Conservation (phyloP, 2,797 vertebrate genomes). For the Toxotes lorentzi region DNA sequence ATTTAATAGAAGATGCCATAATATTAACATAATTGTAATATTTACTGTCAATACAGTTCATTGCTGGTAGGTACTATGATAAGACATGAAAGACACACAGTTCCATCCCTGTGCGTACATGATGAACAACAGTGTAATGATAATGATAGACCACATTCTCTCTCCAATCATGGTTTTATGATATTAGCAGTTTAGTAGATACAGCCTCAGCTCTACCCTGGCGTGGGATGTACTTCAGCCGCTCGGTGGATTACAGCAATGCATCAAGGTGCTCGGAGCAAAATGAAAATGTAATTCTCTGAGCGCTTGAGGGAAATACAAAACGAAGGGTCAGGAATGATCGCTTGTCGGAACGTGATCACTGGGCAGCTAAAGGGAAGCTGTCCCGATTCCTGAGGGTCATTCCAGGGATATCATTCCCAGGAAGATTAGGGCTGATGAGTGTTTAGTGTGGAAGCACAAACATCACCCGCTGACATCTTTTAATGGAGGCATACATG, state of each 20-base stretch:
- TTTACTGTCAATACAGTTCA: conserved; percentile 10
- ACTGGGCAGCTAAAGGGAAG: conserved; percentile 50
- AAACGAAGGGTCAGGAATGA: conserved; percentile 63
- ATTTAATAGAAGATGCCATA: background rate
- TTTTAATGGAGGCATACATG: conserved; percentile 59
- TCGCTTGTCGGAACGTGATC: conserved; percentile 66
- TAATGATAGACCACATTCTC: conserved; percentile 50
- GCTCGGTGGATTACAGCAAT: conserved; percentile 68
- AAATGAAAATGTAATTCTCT: conserved; percentile 78
- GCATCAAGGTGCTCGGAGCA: conserved; percentile 68
- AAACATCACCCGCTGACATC: conserved; percentile 45
- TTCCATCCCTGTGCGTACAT: conserved; percentile 13
- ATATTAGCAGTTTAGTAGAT: conserved; percentile 57
- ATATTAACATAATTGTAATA: conserved; percentile 1
- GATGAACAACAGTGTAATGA: conserved; percentile 41
- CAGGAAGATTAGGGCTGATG: conserved; percentile 55
- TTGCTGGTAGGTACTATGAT: background rate
- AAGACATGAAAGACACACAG: conserved; percentile 22
- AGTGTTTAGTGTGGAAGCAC: conserved; percentile 27
- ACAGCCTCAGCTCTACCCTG: conserved; percentile 44
- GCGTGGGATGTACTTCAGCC: conserved; percentile 55
- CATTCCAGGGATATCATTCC: conserved; percentile 54
- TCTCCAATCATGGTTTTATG: conserved; percentile 58
- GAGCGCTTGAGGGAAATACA: conserved; percentile 62
- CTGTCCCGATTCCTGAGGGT: conserved; percentile 59